Conservation (phyloP, 2,888 invertebrate genomes). For the Syrista parreyssii region DNA sequence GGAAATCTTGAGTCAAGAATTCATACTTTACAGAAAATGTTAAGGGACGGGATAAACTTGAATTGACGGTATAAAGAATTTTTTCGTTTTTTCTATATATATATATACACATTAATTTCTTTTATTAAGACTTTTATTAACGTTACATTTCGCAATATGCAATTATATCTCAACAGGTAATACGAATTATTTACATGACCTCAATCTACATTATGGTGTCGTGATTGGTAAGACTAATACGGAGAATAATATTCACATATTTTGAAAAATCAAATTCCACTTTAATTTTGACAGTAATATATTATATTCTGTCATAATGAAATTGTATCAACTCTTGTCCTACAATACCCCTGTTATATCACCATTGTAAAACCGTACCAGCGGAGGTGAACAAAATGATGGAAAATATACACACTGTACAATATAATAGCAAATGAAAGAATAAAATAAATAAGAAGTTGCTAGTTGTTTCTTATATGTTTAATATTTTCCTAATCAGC, state of each 20-base stretch:
- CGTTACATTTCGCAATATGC: background rate
- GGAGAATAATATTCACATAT: background rate
- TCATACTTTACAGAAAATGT: conserved; percentile 61
- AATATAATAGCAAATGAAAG: background rate
- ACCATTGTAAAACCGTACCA: background rate
- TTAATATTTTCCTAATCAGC: background rate
- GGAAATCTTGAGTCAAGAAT: conserved; percentile 64
- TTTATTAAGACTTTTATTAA: background rate
- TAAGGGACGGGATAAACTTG: conserved; percentile 56
- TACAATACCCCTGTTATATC: background rate
- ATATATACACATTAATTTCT: conserved; percentile 7
- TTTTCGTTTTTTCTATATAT: conserved; percentile 24
- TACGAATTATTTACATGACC: background rate
- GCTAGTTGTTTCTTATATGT: background rate
- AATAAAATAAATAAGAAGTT: background rate
- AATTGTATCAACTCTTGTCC: background rate
- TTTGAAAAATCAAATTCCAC: background rate
- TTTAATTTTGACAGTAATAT: background rate
- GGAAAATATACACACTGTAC: background rate
- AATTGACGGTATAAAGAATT: conserved; percentile 32
- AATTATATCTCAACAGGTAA: background rate
- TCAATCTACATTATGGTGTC: background rate
- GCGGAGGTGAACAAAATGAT: background rate
- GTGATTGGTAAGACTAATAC: background rate
- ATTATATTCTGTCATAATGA: background rate